A percentile compares a stretch with the other conserved stretches of the same genome.
These are phyloP conservation scores for Microcebus ravelobensis DNA, from an alignment of 2,113 vertebrate species.

Conservation along the genomic window DNA sequence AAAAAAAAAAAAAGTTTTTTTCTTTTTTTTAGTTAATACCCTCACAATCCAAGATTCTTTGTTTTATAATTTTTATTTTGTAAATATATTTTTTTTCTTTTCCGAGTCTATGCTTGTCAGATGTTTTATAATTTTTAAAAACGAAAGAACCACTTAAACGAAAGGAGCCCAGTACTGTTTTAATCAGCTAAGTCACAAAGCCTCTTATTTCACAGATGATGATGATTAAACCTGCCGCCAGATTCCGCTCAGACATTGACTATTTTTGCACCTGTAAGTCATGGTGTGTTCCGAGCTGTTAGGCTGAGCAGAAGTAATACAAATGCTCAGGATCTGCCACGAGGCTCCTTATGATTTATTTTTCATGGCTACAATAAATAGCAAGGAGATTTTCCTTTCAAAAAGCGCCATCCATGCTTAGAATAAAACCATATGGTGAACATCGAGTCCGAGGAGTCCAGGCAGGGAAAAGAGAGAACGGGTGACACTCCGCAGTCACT, in stretches of 20 bases:
- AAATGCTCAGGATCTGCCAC: not conserved
- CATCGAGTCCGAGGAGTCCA: not conserved
- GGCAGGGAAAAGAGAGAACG: not conserved
- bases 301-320: not conserved
- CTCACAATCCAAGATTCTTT: not conserved
- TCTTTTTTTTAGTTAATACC: not conserved
- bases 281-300: not conserved
- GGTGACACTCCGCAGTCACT: not conserved
- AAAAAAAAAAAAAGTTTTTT: not conserved
- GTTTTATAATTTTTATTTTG: not conserved
- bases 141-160: not conserved
- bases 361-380: not conserved
- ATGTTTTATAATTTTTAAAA: slow-evolving; percentile 10
- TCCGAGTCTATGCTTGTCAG: too few relatives aligned
- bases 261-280: not conserved
- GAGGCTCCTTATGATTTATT: not conserved
- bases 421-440: slow-evolving; percentile 27
- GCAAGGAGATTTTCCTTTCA: slow-evolving; percentile 28
- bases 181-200: not conserved
- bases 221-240: not conserved
- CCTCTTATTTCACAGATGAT: not conserved
- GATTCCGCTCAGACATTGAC: not conserved
- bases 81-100: too few relatives aligned
- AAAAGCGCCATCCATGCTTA: not conserved
- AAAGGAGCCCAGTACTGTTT: not conserved